Conservation (phyloP, 1,140 invertebrate species). For the Schmidtea mediterranea region DNA sequence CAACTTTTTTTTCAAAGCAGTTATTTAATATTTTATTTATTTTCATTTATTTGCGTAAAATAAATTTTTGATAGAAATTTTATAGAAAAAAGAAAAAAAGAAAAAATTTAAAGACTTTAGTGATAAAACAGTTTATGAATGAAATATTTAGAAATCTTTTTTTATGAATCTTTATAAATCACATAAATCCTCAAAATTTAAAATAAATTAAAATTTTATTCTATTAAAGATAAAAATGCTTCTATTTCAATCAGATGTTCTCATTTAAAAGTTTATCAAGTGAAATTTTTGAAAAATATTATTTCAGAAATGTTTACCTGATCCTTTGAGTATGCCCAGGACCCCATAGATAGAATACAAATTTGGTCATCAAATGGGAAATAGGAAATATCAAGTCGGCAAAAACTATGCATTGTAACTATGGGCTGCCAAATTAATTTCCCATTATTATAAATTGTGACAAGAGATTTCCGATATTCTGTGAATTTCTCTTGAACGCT, state of each 20-base stretch:
- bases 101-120: too few relatives aligned
- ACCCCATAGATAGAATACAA: background rate
- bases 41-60: too few relatives aligned
- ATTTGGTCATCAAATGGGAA: conserved; percentile 7
- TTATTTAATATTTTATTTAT: too few relatives aligned
- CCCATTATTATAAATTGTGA: background rate
- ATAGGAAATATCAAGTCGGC: conserved; percentile 63
- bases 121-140: too few relatives aligned
- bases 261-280: background rate
- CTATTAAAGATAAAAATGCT: background rate
- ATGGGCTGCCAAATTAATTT: background rate
- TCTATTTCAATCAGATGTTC: background rate
- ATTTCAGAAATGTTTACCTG: conserved; percentile 1
- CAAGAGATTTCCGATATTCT: background rate
- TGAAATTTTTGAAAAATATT: too few relatives aligned
- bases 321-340: background rate
- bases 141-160: too few relatives aligned
- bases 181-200: too few relatives aligned
- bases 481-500: background rate
- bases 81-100: too few relatives aligned
- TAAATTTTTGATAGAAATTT: too few relatives aligned
- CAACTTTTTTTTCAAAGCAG: too few relatives aligned
- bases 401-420: conserved; percentile 41
- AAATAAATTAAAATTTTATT: background rate
- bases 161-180: too few relatives aligned